phyloP scores from a whole-genome alignment of 1,140 invertebrate species.

The Drosophila parvula region DNA sequence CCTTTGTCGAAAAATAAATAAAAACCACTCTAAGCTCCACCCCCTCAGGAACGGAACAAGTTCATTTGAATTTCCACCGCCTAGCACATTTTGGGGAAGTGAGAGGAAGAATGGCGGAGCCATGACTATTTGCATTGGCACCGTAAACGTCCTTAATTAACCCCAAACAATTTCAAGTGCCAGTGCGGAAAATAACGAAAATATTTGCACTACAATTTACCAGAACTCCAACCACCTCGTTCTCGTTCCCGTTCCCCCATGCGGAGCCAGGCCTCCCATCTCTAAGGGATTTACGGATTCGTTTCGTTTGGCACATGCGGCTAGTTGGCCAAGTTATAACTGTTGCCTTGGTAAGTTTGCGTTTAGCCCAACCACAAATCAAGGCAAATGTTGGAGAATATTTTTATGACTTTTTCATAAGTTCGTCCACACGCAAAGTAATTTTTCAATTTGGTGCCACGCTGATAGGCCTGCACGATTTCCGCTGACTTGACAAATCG shows the following conservation, averaged over 20 bases:
- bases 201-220: slow-evolving; percentile 52
- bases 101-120: not conserved
- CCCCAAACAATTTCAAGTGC: slow-evolving; percentile 50
- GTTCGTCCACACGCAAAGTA: slow-evolving; percentile 73
- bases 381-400: slow-evolving; percentile 50
- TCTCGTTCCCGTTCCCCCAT: not conserved
- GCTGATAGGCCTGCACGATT: slow-evolving; percentile 81
- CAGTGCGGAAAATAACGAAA: slow-evolving; percentile 45
- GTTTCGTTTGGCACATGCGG: slow-evolving; percentile 50
- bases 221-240: not conserved
- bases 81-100: slow-evolving; percentile 5
- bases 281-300: slow-evolving; percentile 23
- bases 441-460: slow-evolving; percentile 80
- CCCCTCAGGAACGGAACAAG: slow-evolving; percentile 36
- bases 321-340: slow-evolving; percentile 40
- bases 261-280: slow-evolving; percentile 36
- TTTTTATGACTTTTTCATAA: slow-evolving; percentile 77
- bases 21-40: slow-evolving; percentile 25
- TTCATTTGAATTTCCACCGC: slow-evolving; percentile 39
- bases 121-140: slow-evolving; percentile 33
- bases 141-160: slow-evolving; percentile 51
- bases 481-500: slow-evolving; percentile 83
- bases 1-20: slow-evolving; percentile 27
- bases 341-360: slow-evolving; percentile 60
- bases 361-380: slow-evolving; percentile 73